A percentile compares a stretch with the other conserved stretches of the same genome.
These are phyloP conservation scores for Nycticorax nycticorax DNA, from an alignment of 2,113 vertebrate species.

Conservation along the genomic window DNA sequence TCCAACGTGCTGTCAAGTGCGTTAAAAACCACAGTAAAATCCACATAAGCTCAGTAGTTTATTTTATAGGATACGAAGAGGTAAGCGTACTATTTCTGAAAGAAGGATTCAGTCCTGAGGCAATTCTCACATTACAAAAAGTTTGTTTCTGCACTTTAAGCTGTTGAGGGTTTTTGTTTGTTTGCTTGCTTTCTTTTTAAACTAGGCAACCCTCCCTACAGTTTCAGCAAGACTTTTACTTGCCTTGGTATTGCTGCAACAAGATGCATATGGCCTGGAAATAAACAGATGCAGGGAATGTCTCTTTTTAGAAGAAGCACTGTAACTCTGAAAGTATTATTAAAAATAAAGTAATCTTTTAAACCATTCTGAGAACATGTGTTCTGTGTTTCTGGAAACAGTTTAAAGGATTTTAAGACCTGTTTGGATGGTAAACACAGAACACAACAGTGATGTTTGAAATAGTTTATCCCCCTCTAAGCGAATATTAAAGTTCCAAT, in stretches of 20 bases:
- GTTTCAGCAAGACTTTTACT: background rate
- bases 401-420: constrained; percentile 47
- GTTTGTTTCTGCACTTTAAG: background rate
- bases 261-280: background rate
- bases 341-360: constrained; percentile 16
- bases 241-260: background rate
- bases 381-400: constrained; percentile 48
- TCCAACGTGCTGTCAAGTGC: background rate
- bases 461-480: constrained; percentile 29
- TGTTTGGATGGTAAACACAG: constrained; percentile 43
- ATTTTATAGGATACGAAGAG: background rate
- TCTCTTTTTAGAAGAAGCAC: background rate
- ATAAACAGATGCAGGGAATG: background rate
- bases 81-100: background rate
- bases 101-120: background rate
- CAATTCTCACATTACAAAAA: background rate
- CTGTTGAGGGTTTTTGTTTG: background rate
- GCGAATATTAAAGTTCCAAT: constrained; percentile 31
- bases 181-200: background rate
- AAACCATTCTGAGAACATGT: constrained; percentile 30
- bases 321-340: constrained; percentile 1
- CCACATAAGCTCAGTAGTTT: background rate
- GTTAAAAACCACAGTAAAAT: background rate
- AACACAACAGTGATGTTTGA: background rate
- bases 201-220: background rate